A percentile compares a stretch with the other conserved stretches of the same genome.
phyloP scores from a whole-genome alignment of 2,113 vertebrate species.

The Pedionomus torquatus region DNA sequence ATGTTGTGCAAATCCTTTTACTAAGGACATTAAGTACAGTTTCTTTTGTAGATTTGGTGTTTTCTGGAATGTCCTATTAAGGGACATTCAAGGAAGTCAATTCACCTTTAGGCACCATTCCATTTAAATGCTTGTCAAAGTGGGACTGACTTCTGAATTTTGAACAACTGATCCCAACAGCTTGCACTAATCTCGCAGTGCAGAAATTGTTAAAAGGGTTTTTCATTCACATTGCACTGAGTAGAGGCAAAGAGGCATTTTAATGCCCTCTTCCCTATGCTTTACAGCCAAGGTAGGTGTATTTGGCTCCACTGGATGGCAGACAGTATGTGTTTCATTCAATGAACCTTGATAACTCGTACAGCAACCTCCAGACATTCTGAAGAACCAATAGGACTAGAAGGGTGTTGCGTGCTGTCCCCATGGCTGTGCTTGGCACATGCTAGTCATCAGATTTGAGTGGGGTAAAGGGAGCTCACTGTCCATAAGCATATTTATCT shows the following conservation, averaged over 20 bases:
- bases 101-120: not conserved
- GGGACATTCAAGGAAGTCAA: not conserved
- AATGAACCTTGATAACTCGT: not conserved
- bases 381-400: not conserved
- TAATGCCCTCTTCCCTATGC: not conserved
- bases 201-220: not conserved
- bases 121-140: not conserved
- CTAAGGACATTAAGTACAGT: not conserved
- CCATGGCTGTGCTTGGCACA: not conserved
- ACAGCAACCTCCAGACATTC: not conserved
- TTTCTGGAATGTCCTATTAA: not conserved
- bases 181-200: not conserved
- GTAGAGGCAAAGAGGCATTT: not conserved
- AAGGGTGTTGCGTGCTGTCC: not conserved
- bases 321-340: not conserved
- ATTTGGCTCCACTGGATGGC: not conserved
- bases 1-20: not conserved
- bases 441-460: not conserved
- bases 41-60: not conserved
- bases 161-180: not conserved
- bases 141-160: not conserved
- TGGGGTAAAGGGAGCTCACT: rapidly evolving
- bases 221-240: not conserved
- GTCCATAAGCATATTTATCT: not conserved
- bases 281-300: not conserved